Evolutionary conservation across 2,888 invertebrate species (phyloP), one percentile per base, ranked within the genome.

Genomic region (Falcaria lacertinaria): DNA sequence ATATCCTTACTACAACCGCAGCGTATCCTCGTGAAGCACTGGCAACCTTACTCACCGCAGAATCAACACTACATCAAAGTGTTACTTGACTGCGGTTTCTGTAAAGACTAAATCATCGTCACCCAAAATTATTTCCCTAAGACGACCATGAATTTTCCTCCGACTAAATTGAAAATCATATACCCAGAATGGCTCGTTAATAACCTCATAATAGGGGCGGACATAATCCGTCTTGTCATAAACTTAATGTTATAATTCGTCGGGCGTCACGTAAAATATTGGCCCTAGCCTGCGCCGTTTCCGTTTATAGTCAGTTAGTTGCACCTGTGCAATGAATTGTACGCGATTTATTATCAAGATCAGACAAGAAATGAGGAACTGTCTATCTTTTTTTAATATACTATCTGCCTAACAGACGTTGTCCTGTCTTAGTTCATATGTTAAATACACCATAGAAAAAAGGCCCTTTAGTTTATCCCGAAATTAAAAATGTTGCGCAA

Each of bases 201-300:
- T 28, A 8, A 28, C 28, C 28, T 28, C 11, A 28, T 19, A 19
- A 19, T 19, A 5, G 28, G 11, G 11, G 15, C 14, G 15, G 14
- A 35, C n/a, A 19, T 15, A 15, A 37, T 14, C 37, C 37, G 14
- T 22, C 25, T 37, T 22, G 14, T 22, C 6, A 37, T 22, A 8
- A 22, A 22, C 19, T 37, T 37, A 37, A 37, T 14, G 15, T 14
- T 15, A 22, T 17, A 13, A 33, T 33, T 42, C 33, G 15, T 33
- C 28, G 33, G 37, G 33, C 42, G 36, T 36, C 42, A 37, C 37
- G 37, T 37, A 42, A 42, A 33, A 42, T 42, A 42, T 42, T 42
- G 42, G 32, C 14, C 33, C 4, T 33, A 15, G 19, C 37, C 19
- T 19, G 22, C 33, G 25, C 36, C 33, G 14, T 16, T 16, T 13